Conservation (phyloP, 2,888 invertebrate genomes). For the Tromatobia lineatoria region DNA sequence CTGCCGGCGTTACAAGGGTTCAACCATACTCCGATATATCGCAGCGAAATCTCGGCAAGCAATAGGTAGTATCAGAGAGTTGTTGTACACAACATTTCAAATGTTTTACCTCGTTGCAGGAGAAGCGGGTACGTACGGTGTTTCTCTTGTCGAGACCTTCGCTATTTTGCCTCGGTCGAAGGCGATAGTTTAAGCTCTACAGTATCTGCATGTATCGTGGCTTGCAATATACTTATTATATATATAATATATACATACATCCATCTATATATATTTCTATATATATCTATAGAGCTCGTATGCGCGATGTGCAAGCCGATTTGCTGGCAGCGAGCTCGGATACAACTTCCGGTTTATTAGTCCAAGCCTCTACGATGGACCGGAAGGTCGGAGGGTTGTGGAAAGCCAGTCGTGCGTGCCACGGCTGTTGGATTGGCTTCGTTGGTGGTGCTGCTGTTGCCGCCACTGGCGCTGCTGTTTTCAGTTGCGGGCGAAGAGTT, state of each 20-base stretch:
- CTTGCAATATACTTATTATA: neutral
- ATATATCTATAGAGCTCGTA: neutral
- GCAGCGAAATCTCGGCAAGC: constrained; percentile 36
- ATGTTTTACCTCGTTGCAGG: constrained; percentile 55
- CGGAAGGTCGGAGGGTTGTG: constrained; percentile 45
- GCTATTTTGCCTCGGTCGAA: constrained; percentile 37
- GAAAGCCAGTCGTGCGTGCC: constrained; percentile 47
- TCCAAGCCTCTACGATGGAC: constrained; percentile 46
- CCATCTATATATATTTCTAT: neutral
- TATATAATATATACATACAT: neutral
- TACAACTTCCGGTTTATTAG: constrained; percentile 65
- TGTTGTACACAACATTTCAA: constrained; percentile 43
- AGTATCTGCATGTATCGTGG: neutral
- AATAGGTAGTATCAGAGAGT: constrained; percentile 38
- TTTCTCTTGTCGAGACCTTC: constrained; percentile 24
- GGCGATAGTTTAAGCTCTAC: constrained; percentile 10
- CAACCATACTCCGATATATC: constrained; percentile 37
- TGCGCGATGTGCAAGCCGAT: neutral
- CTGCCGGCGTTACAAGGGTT: constrained; percentile 30
- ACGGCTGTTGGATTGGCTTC: constrained; percentile 40
- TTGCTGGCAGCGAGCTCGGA: constrained; percentile 45
- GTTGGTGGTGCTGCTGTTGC: constrained; percentile 17
- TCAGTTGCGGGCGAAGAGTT: constrained; percentile 35
- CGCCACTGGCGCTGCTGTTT: constrained; percentile 44
- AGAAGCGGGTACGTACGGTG: constrained; percentile 29